Evolutionary conservation across 2,888 invertebrate genomes (phyloP).

Genomic region (Standfussiana lucernea): DNA sequence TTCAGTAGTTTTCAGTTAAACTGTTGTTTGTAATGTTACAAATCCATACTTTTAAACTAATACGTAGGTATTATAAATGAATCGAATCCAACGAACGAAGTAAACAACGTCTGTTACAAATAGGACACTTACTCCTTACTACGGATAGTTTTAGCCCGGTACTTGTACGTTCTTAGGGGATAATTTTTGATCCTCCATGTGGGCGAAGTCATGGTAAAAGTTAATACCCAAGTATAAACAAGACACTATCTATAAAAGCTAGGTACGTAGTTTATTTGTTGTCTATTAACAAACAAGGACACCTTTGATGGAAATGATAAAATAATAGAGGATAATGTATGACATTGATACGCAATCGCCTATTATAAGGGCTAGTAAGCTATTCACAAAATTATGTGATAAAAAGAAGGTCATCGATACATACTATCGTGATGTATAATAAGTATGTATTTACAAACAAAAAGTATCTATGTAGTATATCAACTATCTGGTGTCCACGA

Average conservation of each 20-base stretch:
- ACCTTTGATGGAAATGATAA: conserved; percentile 28
- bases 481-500: too few species aligned
- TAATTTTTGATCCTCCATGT: not conserved
- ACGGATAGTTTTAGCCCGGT: not conserved
- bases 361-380: conserved; percentile 1
- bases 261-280: not conserved
- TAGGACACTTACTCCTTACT: too few species aligned
- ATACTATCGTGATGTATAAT: not conserved
- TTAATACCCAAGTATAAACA: not conserved
- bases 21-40: not conserved
- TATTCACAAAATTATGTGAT: conserved; percentile 1
- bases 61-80: too few species aligned
- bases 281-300: conserved; percentile 14
- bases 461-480: too few species aligned
- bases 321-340: conserved; percentile 6
- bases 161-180: not conserved
- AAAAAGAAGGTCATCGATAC: conserved; percentile 14
- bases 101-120: not conserved
- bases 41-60: not conserved
- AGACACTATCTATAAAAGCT: not conserved
- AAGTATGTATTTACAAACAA: too few species aligned
- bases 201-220: not conserved
- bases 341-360: conserved; percentile 30
- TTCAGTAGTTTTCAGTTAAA: not conserved
- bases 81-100: not conserved